A percentile compares a stretch with the other conserved stretches of the same genome.
phyloP scores from a whole-genome alignment of 1,140 invertebrate species.

The Tetragnatha versicolor region DNA sequence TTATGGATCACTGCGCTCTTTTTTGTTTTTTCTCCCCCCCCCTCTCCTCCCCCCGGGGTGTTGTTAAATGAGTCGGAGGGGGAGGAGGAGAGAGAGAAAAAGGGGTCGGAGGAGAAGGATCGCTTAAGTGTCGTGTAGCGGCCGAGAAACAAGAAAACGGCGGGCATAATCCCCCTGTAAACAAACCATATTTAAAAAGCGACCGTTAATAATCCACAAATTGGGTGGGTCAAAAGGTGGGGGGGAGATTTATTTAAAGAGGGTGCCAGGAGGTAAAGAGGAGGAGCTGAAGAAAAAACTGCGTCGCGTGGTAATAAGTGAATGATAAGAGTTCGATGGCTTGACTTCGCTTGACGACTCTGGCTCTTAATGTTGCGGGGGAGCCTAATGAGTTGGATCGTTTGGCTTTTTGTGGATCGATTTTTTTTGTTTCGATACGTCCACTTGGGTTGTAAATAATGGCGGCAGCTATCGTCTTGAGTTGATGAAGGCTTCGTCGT shows the following conservation, averaged over 20 bases:
- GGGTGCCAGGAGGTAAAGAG: not conserved
- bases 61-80: slow-evolving; percentile 53
- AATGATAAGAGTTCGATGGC: slow-evolving; percentile 49
- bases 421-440: too few species aligned
- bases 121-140: slow-evolving; percentile 55
- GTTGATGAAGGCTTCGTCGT: too few species aligned
- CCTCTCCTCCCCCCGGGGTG: slow-evolving; percentile 21
- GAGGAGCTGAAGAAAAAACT: slow-evolving; percentile 10
- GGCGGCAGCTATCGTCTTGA: too few species aligned
- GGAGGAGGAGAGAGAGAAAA: not conserved
- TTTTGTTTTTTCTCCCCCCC: slow-evolving; percentile 19
- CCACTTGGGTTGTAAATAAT: too few species aligned
- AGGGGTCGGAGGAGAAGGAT: slow-evolving; percentile 14
- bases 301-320: slow-evolving; percentile 42
- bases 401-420: too few species aligned
- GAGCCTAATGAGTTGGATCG: too few species aligned
- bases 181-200: slow-evolving; percentile 53
- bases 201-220: slow-evolving; percentile 55
- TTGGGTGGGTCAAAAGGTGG: slow-evolving; percentile 50
- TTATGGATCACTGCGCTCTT: slow-evolving; percentile 42
- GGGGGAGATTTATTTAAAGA: slow-evolving; percentile 52
- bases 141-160: slow-evolving; percentile 50
- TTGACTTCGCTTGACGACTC: too few species aligned
- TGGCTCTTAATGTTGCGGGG: too few species aligned
- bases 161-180: slow-evolving; percentile 54